Conservation (phyloP, 2,797 vertebrate genomes). For the Carapus acus region DNA sequence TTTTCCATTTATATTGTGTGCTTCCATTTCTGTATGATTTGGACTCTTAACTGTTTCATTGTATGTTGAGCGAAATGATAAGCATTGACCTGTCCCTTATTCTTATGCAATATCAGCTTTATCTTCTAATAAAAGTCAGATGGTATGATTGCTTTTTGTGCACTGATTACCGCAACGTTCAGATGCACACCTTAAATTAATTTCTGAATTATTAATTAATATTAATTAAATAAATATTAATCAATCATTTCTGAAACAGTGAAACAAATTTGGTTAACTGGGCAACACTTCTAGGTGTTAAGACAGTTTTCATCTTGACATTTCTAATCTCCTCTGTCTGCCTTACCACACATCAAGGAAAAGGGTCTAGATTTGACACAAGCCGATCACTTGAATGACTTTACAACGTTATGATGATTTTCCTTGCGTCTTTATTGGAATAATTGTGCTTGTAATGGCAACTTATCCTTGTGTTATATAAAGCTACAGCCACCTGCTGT, state of each 20-base stretch:
- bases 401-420: constrained; percentile 34
- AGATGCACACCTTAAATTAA: constrained; percentile 21
- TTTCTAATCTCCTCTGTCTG: constrained; percentile 19
- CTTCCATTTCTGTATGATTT: constrained; percentile 24
- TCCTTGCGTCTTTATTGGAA: constrained; percentile 30
- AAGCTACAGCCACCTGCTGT: constrained; percentile 55
- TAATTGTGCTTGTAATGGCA: constrained; percentile 52
- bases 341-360: constrained; percentile 12
- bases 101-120: constrained; percentile 28
- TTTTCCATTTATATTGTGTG: constrained; percentile 45
- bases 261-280: background rate
- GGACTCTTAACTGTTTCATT: constrained; percentile 11
- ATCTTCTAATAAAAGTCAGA: constrained; percentile 10
- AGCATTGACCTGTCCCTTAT: background rate
- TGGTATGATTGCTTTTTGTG: constrained; percentile 16
- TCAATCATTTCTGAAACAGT: too few species aligned
- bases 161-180: constrained; percentile 20
- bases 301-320: constrained; percentile 11
- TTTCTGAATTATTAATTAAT: constrained; percentile 8
- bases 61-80: background rate
- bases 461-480: constrained; percentile 41
- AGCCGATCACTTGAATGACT: constrained; percentile 31
- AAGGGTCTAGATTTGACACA: constrained; percentile 40
- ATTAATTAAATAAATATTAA: constrained; percentile 12
- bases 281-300: constrained; percentile 12